phyloP scores from a whole-genome alignment of 1,140 invertebrate genomes.

The Lasaia peninsularis region DNA sequence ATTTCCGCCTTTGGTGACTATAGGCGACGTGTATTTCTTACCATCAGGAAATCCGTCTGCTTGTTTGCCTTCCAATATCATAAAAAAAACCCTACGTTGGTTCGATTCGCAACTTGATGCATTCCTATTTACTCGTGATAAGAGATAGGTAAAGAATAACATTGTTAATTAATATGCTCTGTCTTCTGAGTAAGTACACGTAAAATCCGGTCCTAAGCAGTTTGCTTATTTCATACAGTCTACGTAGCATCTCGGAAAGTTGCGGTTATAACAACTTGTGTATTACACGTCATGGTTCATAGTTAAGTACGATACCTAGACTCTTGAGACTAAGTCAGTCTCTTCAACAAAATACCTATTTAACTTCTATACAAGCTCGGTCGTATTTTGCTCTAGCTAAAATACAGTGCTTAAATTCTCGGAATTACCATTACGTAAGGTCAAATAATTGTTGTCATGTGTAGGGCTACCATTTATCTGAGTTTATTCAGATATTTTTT shows the following conservation, averaged over 20 bases:
- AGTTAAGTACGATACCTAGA: slow-evolving; percentile 17
- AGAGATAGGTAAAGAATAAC: background rate
- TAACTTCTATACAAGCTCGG: background rate
- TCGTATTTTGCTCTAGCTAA: slow-evolving; percentile 1
- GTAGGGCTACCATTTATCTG: background rate
- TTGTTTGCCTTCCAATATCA: no score
- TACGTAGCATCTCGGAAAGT: slow-evolving; percentile 2
- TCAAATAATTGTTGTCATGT: background rate
- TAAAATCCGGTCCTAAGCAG: background rate
- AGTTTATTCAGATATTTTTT: no score
- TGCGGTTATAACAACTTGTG: slow-evolving; percentile 7
- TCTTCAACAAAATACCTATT: slow-evolving; percentile 11
- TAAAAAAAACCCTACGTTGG: no score
- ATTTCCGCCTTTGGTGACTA: no score
- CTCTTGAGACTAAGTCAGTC: slow-evolving; percentile 19
- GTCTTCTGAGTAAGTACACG: slow-evolving; percentile 1
- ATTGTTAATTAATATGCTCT: slow-evolving; percentile 10
- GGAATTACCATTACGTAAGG: background rate
- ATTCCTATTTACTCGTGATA: no score
- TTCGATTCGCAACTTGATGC: no score
- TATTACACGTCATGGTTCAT: slow-evolving; percentile 13
- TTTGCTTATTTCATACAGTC: slow-evolving; percentile 7
- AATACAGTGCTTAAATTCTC: background rate
- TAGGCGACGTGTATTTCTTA: no score
- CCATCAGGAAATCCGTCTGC: no score